Conservation (phyloP, 2,888 invertebrate species). For the Cabera pusaria region DNA sequence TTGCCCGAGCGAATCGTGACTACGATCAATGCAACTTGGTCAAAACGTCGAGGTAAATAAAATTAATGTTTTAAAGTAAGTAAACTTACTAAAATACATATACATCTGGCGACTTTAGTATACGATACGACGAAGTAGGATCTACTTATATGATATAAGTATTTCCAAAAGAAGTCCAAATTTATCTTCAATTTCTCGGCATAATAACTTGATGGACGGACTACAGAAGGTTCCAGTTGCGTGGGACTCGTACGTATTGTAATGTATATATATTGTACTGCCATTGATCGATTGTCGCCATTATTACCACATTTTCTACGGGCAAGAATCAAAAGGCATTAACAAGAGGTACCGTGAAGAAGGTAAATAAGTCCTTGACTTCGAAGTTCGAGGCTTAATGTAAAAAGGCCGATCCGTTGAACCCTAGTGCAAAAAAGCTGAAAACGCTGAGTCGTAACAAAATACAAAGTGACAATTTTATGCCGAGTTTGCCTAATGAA, state of each 20-base stretch:
- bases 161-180: too few species aligned
- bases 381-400: not conserved
- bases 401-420: not conserved
- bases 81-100: too few species aligned
- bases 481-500: constrained; percentile 18
- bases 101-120: too few species aligned
- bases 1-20: too few species aligned
- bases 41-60: too few species aligned
- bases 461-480: constrained; percentile 17
- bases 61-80: too few species aligned
- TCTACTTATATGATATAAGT: too few species aligned
- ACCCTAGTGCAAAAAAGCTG: not conserved
- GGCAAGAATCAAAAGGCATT: constrained; percentile 3
- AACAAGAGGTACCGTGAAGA: not conserved
- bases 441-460: constrained; percentile 12
- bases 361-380: not conserved
- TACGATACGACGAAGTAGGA: too few species aligned
- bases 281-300: constrained; percentile 4
- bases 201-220: constrained; percentile 6
- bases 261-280: constrained; percentile 14
- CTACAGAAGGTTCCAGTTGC: too few species aligned
- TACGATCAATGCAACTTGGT: too few species aligned
- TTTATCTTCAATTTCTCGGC: constrained; percentile 8
- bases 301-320: constrained; percentile 7
- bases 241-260: too few species aligned